These are phyloP conservation scores for Protomyctophum bolini DNA, from an alignment of 2,113 vertebrate genomes.

Conservation along the genomic window DNA sequence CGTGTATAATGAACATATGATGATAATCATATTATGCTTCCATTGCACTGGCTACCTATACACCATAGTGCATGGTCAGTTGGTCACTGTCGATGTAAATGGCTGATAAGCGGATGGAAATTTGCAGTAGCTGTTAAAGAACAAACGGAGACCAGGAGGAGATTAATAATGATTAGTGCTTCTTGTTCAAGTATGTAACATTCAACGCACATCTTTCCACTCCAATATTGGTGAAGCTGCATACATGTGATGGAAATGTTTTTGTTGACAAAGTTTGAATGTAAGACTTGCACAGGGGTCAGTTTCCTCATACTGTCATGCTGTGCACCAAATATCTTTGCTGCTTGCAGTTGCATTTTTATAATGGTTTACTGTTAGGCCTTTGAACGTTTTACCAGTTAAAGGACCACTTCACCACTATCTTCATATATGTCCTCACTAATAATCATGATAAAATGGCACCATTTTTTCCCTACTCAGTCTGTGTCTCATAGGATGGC, in stretches of 20 bases:
- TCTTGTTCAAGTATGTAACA: neutral
- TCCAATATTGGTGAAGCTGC: neutral
- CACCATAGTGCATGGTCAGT: conserved; percentile 12
- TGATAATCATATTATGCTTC: conserved; percentile 14
- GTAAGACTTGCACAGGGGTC: neutral
- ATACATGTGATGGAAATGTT: conserved; percentile 5
- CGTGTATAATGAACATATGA: conserved; percentile 9
- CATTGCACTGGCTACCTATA: conserved; percentile 29
- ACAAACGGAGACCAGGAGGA: neutral
- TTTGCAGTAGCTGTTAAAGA: neutral
- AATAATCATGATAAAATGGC: no score
- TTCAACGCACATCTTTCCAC: conserved; percentile 4
- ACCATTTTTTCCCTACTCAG: no score
- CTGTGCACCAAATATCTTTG: conserved; percentile 32
- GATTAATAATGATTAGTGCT: neutral
- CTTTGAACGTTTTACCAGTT: neutral
- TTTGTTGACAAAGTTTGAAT: neutral
- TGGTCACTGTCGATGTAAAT: conserved; percentile 12
- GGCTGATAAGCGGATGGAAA: conserved; percentile 2
- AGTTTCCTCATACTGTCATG: conserved; percentile 7
- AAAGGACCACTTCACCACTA: no score
- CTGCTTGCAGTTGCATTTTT: conserved; percentile 11
- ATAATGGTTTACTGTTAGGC: neutral
- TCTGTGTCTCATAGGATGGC: no score
- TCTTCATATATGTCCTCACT: no score